A percentile compares a stretch with the other conserved stretches of the same genome.
Conservation (phyloP, 2,113 vertebrate genomes). For the Carassius carassius region DNA sequence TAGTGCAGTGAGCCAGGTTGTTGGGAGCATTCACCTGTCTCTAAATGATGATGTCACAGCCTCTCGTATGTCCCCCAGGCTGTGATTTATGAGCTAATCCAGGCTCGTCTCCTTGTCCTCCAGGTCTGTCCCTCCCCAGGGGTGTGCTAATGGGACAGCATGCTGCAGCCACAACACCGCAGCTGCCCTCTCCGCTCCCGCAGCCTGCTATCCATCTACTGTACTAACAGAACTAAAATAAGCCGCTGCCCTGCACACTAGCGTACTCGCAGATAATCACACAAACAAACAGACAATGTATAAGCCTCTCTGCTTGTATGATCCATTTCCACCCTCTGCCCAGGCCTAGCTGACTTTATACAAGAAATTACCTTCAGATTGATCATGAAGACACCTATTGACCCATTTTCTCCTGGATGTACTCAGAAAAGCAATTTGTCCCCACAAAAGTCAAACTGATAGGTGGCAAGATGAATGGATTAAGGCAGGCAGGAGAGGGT, state of each 20-base stretch:
- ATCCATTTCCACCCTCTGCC: slow-evolving; percentile 27
- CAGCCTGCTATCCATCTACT: slow-evolving; percentile 67
- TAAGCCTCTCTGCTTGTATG: slow-evolving; percentile 42
- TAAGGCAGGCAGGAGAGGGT: slow-evolving; percentile 71
- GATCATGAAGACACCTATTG: slow-evolving; percentile 74
- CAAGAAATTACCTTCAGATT: slow-evolving; percentile 26
- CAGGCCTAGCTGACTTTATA: not conserved
- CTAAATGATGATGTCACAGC: slow-evolving; percentile 77
- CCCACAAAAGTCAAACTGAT: slow-evolving; percentile 80
- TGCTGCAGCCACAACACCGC: slow-evolving; percentile 70
- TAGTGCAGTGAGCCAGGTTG: slow-evolving; percentile 63
- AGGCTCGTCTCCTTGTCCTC: slow-evolving; percentile 77
- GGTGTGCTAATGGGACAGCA: slow-evolving; percentile 84
- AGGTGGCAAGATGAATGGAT: slow-evolving; percentile 83
- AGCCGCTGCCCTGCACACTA: slow-evolving; percentile 49
- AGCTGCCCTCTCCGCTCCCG: slow-evolving; percentile 70
- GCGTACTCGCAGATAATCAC: slow-evolving; percentile 37
- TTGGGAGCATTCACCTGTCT: slow-evolving; percentile 62
- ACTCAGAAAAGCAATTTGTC: slow-evolving; percentile 79
- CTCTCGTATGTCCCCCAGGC: slow-evolving; percentile 70
- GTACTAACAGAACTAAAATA: slow-evolving; percentile 62
- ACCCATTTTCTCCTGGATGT: slow-evolving; percentile 76
- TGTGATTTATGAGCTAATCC: slow-evolving; percentile 93
- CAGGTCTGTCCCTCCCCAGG: slow-evolving; percentile 75
- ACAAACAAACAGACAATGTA: slow-evolving; percentile 30